A percentile compares a stretch with the other conserved stretches of the same genome.
Evolutionary conservation across 2,797 vertebrate species (phyloP).

Genomic region (Myioborus melanocephalus): DNA sequence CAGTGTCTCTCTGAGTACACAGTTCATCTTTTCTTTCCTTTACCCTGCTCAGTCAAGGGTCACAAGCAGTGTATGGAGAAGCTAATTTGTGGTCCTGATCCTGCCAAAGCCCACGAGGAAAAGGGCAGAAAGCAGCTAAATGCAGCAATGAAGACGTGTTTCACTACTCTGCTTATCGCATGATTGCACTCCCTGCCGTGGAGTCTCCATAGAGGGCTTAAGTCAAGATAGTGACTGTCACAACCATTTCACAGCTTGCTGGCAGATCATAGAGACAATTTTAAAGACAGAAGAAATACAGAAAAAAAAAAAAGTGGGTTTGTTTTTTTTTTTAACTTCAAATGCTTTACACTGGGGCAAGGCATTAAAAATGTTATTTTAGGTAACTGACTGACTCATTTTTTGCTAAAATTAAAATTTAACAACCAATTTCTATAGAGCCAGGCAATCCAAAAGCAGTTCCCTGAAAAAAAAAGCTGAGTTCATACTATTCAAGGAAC

Average conservation of each 20-base stretch:
- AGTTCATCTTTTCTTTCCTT: not conserved
- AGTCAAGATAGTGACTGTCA: not conserved
- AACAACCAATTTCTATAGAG: not conserved
- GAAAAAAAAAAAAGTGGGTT: not conserved
- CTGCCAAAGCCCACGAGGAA: not conserved
- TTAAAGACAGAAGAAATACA: not conserved
- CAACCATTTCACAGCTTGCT: conserved; percentile 2
- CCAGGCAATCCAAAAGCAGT: not conserved
- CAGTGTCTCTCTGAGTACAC: not conserved
- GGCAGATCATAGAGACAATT: not conserved
- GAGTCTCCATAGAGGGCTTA: not conserved
- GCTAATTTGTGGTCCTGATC: not conserved
- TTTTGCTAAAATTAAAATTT: not conserved
- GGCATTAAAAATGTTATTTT: not conserved
- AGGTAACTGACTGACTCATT: not conserved
- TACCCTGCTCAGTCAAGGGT: not conserved
- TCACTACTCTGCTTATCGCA: not conserved
- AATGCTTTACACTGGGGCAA: not conserved
- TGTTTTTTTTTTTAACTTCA: not conserved
- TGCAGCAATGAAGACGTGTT: not conserved
- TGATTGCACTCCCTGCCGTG: not conserved
- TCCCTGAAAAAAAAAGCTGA: not conserved
- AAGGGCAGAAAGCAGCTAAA: not conserved
- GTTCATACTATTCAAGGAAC: not conserved
- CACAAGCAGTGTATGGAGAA: not conserved